Percentiles rank a stretch among this genome's conserved stretches.
phyloP scores from a whole-genome alignment of 2,888 invertebrate genomes.

The Brenthis daphne region DNA sequence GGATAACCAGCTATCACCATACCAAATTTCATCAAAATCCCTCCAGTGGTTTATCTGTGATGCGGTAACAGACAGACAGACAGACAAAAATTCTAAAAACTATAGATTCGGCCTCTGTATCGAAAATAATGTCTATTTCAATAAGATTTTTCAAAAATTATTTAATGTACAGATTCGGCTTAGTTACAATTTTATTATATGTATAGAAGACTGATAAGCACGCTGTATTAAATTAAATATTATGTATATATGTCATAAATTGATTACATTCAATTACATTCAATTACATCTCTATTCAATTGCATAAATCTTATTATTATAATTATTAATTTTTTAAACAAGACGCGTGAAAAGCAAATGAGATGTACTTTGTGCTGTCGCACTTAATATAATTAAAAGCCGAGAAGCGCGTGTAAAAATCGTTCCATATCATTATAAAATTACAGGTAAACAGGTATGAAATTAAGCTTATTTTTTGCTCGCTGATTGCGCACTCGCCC shows the following conservation, averaged over 20 bases:
- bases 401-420: constrained; percentile 64
- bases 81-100: too few species aligned
- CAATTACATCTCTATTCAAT: neutral
- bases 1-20: too few species aligned
- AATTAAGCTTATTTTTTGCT: constrained; percentile 77
- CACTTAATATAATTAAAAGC: constrained; percentile 48
- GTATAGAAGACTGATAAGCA: too few species aligned
- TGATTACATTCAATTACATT: neutral
- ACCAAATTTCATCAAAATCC: too few species aligned
- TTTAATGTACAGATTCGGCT: too few species aligned
- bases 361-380: constrained; percentile 40
- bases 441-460: constrained; percentile 80
- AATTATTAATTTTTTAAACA: neutral
- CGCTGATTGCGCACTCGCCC: constrained; percentile 70
- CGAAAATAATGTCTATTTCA: too few species aligned
- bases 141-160: too few species aligned
- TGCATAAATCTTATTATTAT: neutral
- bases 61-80: too few species aligned
- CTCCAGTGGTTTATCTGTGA: too few species aligned
- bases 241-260: neutral
- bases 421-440: constrained; percentile 70
- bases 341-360: neutral
- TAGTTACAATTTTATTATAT: too few species aligned
- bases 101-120: too few species aligned
- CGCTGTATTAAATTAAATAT: too few species aligned